A percentile compares a stretch with the other conserved stretches of the same genome.
Evolutionary conservation across 1,140 invertebrate genomes (phyloP).

Genomic region (Brachionus manjavacas): DNA sequence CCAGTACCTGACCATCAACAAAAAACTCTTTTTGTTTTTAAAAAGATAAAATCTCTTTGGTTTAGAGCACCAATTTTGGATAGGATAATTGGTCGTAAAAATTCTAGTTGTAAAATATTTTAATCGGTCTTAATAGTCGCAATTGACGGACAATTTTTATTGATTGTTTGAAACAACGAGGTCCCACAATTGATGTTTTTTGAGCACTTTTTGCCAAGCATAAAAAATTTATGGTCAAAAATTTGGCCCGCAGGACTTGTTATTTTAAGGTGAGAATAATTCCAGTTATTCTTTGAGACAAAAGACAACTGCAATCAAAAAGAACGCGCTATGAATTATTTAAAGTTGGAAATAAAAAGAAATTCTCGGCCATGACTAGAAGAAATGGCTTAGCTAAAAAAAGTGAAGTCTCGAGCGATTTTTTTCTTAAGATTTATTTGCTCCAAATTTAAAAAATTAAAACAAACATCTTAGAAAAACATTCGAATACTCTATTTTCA

Average conservation of each 20-base stretch:
- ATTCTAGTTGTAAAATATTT: constrained; percentile 15
- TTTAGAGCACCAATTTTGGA: neutral
- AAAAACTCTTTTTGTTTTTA: neutral
- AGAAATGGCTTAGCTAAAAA: neutral
- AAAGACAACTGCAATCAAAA: neutral
- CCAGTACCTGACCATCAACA: neutral
- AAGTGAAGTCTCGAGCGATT: neutral
- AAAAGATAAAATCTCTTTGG: neutral
- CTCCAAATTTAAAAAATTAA: neutral
- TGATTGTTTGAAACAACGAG: neutral
- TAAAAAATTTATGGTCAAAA: neutral
- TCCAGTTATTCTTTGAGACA: neutral
- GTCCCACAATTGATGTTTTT: neutral
- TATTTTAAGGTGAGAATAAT: neutral
- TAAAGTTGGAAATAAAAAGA: neutral
- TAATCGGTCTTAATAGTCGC: neutral
- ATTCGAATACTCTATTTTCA: neutral
- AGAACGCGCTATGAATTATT: neutral
- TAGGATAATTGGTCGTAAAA: neutral
- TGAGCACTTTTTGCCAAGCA: neutral
- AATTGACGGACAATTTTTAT: constrained; percentile 26
- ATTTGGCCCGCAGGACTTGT: neutral
- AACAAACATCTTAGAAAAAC: constrained; percentile 5
- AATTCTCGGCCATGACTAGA: neutral
- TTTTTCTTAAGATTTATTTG: constrained; percentile 20